Base-by-base conservation (phyloP, 2,797 vertebrate species). In the Agapornis canus region DNA sequence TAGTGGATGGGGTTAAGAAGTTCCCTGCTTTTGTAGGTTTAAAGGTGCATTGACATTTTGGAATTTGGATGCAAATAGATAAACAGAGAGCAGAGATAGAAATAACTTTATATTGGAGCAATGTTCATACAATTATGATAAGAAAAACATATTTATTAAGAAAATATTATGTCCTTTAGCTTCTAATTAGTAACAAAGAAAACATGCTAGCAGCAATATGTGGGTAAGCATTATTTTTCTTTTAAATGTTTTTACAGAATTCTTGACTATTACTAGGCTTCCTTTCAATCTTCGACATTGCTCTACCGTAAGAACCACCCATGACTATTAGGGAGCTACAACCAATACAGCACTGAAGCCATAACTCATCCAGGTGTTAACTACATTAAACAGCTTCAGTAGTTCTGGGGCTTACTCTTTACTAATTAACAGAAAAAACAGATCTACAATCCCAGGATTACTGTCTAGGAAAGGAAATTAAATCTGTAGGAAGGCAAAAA, bases 331-430 rank as follows among this genome's bases (percentile, higher is more conserved):
- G 68, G 37, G 87, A 96, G 35, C 92, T 96, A 90, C 95, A 96
- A 93, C 81, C 23, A 77, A 92, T 93, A 92, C 42, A 73, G 89
- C 59, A 72, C 31, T 90, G 82, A 72, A 87, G 77, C 89, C 85
- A 95, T 97, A 97, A 97, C 81, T 97, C 96, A 97, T 95, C 93
- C 86, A 59, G 64, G 70, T 96, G 91, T 97, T 97, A 97, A 97
- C 90, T 60, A 89, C 39, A 61, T 97, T 97, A 97, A 96, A 95
- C 51, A 92, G 52, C 39, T 63, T 85, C 21, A 45, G 75, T 94
- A 93, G 92, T 94, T 96, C 85, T 97, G 92, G 82, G 92, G 92
- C 87, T 95, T 95, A 88, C 54, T 94, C 87, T 95, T 91, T 68
- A 92, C 95, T 96, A 96, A 94, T 88, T 94, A 96, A 95, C 51